Percentiles rank a stretch among this genome's conserved stretches.
phyloP scores from a whole-genome alignment of 2,113 vertebrate species.

The Actenoides hombroni region DNA sequence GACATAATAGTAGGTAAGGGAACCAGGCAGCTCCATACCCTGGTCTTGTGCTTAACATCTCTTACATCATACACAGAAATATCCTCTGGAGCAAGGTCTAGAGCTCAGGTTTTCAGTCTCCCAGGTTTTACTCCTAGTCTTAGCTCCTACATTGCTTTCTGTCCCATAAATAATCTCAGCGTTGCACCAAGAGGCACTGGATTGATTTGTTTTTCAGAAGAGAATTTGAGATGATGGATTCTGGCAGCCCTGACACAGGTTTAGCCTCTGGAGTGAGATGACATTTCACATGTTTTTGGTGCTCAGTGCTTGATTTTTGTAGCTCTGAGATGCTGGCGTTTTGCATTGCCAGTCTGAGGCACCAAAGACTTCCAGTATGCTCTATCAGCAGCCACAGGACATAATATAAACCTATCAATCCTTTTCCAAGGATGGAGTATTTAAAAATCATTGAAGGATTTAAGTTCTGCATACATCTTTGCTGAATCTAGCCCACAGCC shows the following conservation, averaged over 20 bases:
- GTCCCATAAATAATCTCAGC: neutral
- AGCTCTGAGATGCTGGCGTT: fast-evolving
- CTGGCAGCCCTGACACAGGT: neutral
- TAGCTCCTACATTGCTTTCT: neutral
- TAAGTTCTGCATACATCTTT: neutral
- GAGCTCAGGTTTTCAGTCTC: neutral
- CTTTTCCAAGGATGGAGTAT: fast-evolving
- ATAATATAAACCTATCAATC: neutral
- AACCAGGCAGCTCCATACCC: neutral
- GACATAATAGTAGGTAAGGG: neutral
- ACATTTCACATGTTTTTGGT: neutral
- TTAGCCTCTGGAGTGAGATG: neutral
- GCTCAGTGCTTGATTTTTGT: neutral
- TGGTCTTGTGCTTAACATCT: neutral
- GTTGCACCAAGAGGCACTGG: neutral
- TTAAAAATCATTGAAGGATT: neutral
- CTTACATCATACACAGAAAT: neutral
- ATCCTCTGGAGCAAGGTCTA: neutral
- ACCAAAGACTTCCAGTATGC: neutral
- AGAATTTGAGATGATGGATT: neutral
- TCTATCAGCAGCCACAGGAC: neutral
- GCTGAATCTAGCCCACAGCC: neutral
- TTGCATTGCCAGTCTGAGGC: neutral
- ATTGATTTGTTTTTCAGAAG: neutral
- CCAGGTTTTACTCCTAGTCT: neutral